Conservation (phyloP, 2,797 vertebrate genomes). For the Halcyon badia region DNA sequence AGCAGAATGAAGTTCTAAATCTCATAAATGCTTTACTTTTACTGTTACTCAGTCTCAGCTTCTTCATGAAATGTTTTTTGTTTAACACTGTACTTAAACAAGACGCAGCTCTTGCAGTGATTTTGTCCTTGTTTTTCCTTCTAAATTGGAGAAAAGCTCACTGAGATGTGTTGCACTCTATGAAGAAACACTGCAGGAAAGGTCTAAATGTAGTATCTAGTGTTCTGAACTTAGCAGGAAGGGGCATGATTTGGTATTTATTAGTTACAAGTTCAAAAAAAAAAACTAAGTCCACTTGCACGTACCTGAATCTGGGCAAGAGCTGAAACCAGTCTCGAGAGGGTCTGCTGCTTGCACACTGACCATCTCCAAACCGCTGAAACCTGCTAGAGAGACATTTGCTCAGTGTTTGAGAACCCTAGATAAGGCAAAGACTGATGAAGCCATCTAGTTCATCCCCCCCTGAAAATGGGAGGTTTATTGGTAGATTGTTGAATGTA, state of each 20-base stretch:
- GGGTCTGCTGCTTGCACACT: background rate
- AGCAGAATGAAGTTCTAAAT: background rate
- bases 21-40: background rate
- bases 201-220: background rate
- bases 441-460: fast-evolving
- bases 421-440: background rate
- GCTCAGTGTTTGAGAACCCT: background rate
- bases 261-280: background rate
- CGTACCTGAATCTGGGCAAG: background rate
- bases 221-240: background rate
- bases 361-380: background rate
- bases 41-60: background rate
- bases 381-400: background rate
- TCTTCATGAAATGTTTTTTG: background rate
- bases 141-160: background rate
- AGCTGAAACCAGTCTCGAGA: background rate
- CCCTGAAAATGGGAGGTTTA: background rate
- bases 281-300: background rate
- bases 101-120: background rate
- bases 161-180: background rate
- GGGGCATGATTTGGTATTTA: background rate
- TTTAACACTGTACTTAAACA: background rate
- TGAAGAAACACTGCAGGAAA: background rate
- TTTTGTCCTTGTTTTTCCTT: background rate
- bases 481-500: background rate